Base-by-base conservation (phyloP, 2,797 vertebrate genomes). In the Chaenodraco wilsoni region DNA sequence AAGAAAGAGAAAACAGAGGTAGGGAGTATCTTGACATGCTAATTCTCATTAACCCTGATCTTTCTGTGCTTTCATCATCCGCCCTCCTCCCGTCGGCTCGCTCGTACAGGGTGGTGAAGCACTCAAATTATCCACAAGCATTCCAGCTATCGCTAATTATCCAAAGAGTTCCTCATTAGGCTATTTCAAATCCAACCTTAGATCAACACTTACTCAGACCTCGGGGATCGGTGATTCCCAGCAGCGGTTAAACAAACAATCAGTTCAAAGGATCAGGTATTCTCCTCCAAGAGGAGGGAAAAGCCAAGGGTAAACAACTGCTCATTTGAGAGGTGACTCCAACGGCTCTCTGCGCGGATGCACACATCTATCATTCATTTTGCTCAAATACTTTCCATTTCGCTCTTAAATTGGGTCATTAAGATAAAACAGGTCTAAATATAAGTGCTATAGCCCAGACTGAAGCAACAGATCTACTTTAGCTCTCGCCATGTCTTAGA, bases 161-260 rank as follows among this genome's bases (percentile, higher is more conserved):
- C 91, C 91, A 93, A 95, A 93, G 92, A 93, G 90, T 92, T 95
- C 93, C 95, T 96, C 93, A 94, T 95, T 95, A 96, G 91, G 91
- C 92, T 92, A 94, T 93, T 93, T 94, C 93, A 93, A 95, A 95
- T 93, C 91, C 88, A 90, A 88, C 91, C 93, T 95, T 95, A 95
- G 91, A 95, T 94, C 93, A 95, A 92, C 82, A 91, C 93, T 94
- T 92, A 88, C 93, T 92, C 89, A 94, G 88, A 93, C 92, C 94
- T 94, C 84, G n/a, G 91, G 94, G 95, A 96, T 89, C 88, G 92
- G 89, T 78, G 82, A 90, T 93, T 95, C 93, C 94, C 94, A 94
- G 92, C 91, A 91, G 93, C 91, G 83, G 89, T 95, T 94, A 92
- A 95, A 94, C 91, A 95, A 95, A 94, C 92, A 92, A 93, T 92